A percentile compares a stretch with the other conserved stretches of the same genome.
phyloP scores from a whole-genome alignment of 2,888 invertebrate species.

The Thera obeliscata region DNA sequence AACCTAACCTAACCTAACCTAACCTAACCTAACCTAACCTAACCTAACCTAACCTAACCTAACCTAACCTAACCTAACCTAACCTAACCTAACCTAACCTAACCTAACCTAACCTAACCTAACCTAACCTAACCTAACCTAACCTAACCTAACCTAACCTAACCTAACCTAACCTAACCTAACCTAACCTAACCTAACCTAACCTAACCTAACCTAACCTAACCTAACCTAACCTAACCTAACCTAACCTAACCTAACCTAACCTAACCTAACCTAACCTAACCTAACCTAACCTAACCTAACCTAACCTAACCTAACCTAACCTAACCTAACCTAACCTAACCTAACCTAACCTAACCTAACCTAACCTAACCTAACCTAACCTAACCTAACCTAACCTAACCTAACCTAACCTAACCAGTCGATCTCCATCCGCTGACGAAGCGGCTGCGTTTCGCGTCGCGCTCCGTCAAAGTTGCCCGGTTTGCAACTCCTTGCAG shows the following conservation, averaged over 20 bases:
- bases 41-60: too few species aligned
- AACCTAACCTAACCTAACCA: too few species aligned
- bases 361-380: slow-evolving; percentile 4
- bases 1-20: too few species aligned
- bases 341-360: slow-evolving; percentile 13
- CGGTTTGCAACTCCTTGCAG: too few species aligned
- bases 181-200: slow-evolving; percentile 18
- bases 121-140: slow-evolving; percentile 22
- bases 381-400: not conserved
- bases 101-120: slow-evolving; percentile 24
- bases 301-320: slow-evolving; percentile 13
- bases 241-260: slow-evolving; percentile 19
- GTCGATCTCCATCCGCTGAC: too few species aligned
- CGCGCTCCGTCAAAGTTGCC: too few species aligned
- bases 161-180: slow-evolving; percentile 21
- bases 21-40: too few species aligned
- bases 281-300: slow-evolving; percentile 12
- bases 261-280: slow-evolving; percentile 15
- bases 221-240: slow-evolving; percentile 19
- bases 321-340: slow-evolving; percentile 11
- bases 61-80: slow-evolving; percentile 3
- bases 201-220: slow-evolving; percentile 20
- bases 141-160: slow-evolving; percentile 19
- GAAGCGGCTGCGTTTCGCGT: too few species aligned
- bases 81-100: slow-evolving; percentile 23